These are phyloP conservation scores for Elanoides forficatus DNA, from an alignment of 2,113 vertebrate genomes.

Conservation along the genomic window DNA sequence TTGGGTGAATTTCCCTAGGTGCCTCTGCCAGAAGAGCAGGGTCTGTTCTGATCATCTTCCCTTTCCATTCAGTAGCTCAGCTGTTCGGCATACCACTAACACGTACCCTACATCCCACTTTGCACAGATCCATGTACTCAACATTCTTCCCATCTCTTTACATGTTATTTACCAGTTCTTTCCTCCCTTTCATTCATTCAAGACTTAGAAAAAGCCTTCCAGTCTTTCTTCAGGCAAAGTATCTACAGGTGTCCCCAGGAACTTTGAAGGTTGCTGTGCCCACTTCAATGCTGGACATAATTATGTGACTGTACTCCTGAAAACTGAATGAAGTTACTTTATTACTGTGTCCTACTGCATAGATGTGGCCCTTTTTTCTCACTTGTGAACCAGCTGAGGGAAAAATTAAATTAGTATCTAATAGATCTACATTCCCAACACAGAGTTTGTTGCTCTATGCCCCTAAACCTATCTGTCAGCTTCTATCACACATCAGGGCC, in stretches of 20 bases:
- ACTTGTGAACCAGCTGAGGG: not conserved
- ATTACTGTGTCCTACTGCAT: not conserved
- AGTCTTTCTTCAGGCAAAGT: not conserved
- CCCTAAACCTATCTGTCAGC: constrained; percentile 43
- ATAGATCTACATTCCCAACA: not conserved
- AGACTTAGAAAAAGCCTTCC: not conserved
- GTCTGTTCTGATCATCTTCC: not conserved
- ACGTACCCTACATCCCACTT: not conserved
- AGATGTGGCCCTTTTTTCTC: not conserved
- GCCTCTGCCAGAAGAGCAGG: not conserved
- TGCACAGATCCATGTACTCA: not conserved
- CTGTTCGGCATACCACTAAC: fast-evolving
- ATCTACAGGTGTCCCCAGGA: not conserved
- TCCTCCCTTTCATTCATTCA: not conserved
- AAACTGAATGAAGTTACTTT: not conserved
- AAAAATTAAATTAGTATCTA: constrained; percentile 17
- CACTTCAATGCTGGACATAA: not conserved
- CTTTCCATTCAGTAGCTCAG: not conserved
- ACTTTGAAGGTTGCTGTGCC: not conserved
- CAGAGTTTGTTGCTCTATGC: not conserved
- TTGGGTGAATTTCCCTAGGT: not conserved
- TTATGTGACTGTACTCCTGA: not conserved
- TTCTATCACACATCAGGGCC: not conserved
- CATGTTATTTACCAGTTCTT: not conserved
- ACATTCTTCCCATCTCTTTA: not conserved